phyloP scores from a whole-genome alignment of 2,113 vertebrate species.

The Gorsachius goisagi region DNA sequence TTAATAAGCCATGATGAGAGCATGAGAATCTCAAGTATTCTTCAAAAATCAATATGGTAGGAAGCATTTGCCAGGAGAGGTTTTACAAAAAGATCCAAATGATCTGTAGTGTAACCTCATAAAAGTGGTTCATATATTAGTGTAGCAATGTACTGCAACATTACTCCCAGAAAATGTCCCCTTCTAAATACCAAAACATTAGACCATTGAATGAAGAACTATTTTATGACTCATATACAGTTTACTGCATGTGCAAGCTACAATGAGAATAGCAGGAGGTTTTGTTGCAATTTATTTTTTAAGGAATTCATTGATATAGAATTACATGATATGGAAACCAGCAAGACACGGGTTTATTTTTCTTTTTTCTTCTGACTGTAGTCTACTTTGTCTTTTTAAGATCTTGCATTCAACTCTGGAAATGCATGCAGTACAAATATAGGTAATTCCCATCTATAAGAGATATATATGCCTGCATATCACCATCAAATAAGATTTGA shows the following conservation, averaged over 20 bases:
- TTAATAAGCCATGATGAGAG: conserved; percentile 27
- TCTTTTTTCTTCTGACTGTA: neutral
- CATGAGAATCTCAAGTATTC: neutral
- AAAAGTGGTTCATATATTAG: conserved; percentile 20
- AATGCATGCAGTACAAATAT: neutral
- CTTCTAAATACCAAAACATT: conserved; percentile 47
- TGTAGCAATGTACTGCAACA: neutral
- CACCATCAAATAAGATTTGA: neutral
- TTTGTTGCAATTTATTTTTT: conserved; percentile 29
- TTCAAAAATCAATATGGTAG: conserved; percentile 41
- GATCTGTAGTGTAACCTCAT: neutral
- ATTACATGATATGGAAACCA: neutral
- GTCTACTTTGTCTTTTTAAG: neutral
- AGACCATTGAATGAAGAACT: conserved; percentile 1
- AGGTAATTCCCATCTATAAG: neutral
- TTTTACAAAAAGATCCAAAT: conserved; percentile 20
- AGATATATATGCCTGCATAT: neutral
- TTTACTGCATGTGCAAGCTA: neutral
- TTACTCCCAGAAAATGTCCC: neutral
- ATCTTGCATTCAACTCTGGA: neutral
- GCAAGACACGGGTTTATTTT: neutral
- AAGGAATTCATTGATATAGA: neutral
- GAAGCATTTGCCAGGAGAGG: conserved; percentile 14
- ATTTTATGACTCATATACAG: neutral
- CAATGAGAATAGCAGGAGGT: neutral